Conservation (phyloP, 2,888 invertebrate species). For the Nymphalis polychloros region DNA sequence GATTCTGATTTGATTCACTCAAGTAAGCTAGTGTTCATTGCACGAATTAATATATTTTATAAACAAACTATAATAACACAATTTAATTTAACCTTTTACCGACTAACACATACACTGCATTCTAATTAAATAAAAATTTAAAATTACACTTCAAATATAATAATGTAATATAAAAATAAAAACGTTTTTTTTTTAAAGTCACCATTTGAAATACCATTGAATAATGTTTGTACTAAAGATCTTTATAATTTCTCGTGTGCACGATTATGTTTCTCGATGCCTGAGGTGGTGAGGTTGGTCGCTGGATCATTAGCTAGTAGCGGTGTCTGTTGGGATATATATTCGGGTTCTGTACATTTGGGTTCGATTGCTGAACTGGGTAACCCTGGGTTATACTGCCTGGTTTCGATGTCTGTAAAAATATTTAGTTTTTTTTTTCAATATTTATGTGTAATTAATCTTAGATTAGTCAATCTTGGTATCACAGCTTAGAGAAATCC, state of each 20-base stretch:
- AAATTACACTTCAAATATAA: too few relatives aligned
- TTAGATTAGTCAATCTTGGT: not conserved
- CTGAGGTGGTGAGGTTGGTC: constrained; percentile 36
- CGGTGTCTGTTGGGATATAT: constrained; percentile 73
- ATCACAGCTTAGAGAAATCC: not conserved
- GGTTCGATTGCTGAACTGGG: constrained; percentile 86
- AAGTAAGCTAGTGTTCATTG: too few relatives aligned
- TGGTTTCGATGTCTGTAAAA: constrained; percentile 84
- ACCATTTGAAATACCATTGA: not conserved
- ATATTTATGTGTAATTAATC: not conserved
- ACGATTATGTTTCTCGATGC: not conserved
- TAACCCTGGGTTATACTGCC: constrained; percentile 93
- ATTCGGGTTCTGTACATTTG: constrained; percentile 69
- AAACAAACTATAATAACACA: too few relatives aligned
- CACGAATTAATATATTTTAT: too few relatives aligned
- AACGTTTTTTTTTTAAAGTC: too few relatives aligned
- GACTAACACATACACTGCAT: too few relatives aligned
- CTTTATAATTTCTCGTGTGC: not conserved
- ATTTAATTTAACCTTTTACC: too few relatives aligned
- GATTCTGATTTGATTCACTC: too few relatives aligned
- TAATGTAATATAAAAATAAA: too few relatives aligned
- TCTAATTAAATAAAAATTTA: too few relatives aligned
- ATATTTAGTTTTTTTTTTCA: not conserved
- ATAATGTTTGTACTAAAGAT: not conserved
- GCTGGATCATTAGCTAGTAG: constrained; percentile 64